Percentiles rank a stretch among this genome's conserved stretches.
phyloP scores from a whole-genome alignment of 2,888 invertebrate species.

The Agrotis puta region DNA sequence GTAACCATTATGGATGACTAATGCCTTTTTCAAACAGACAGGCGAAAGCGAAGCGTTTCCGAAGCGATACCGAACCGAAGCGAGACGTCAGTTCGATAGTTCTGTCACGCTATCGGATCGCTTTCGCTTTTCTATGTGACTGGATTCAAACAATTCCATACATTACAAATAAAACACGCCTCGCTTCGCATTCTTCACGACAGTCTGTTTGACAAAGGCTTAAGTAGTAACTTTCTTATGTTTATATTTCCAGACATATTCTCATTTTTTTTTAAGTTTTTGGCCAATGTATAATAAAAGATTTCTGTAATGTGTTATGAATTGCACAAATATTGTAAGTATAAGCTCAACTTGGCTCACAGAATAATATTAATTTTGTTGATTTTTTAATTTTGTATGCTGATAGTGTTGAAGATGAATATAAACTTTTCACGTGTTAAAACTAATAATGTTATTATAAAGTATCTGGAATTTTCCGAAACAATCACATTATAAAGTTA shows the following conservation, averaged over 20 bases:
- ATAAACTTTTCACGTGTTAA: too few relatives aligned
- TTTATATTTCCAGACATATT: not conserved
- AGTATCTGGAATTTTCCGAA: constrained; percentile 11
- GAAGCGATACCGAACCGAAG: too few relatives aligned
- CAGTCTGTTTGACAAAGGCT: too few relatives aligned
- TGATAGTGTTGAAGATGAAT: not conserved
- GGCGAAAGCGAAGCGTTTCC: too few relatives aligned
- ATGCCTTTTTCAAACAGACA: too few relatives aligned
- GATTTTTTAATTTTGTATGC: not conserved
- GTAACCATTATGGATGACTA: constrained; percentile 2
- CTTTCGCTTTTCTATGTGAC: too few relatives aligned
- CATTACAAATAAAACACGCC: too few relatives aligned
- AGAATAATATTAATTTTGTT: not conserved
- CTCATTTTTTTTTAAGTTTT: not conserved
- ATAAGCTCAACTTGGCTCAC: constrained; percentile 4
- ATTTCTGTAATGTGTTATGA: not conserved
- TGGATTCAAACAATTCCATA: too few relatives aligned
- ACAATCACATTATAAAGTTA: constrained; percentile 15
- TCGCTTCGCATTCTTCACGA: too few relatives aligned
- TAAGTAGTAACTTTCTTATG: not conserved
- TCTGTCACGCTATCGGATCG: too few relatives aligned
- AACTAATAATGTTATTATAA: too few relatives aligned
- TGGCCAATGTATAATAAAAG: not conserved
- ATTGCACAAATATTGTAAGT: constrained; percentile 4
- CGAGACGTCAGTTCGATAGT: too few relatives aligned